Percentiles rank a stretch among this genome's conserved stretches.
phyloP scores from a whole-genome alignment of 37 sponge, comb jelly and placozoan species.

The Oscarella lobularis region DNA sequence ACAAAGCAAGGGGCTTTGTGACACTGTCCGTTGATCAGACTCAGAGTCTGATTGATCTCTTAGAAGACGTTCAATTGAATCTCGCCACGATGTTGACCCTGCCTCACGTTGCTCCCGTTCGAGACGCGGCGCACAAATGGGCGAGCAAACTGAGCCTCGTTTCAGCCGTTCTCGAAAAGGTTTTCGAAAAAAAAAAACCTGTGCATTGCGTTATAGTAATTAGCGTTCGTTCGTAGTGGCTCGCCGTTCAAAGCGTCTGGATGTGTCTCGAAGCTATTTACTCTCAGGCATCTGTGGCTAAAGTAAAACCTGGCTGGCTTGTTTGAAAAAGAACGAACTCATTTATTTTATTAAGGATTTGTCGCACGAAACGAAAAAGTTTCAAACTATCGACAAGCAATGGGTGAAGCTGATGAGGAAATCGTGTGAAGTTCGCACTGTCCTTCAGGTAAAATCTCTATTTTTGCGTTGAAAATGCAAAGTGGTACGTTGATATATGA shows the following conservation, averaged over 20 bases:
- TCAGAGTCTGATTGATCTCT: slow-evolving; percentile 60
- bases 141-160: slow-evolving; percentile 54
- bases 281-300: slow-evolving; percentile 18
- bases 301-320: too few relatives aligned
- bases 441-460: slow-evolving; percentile 30
- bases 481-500: not conserved
- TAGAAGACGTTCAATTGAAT: slow-evolving; percentile 56
- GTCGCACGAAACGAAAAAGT: slow-evolving; percentile 49
- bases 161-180: slow-evolving; percentile 53
- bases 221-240: slow-evolving; percentile 36
- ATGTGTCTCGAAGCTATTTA: slow-evolving; percentile 71
- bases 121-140: slow-evolving; percentile 66
- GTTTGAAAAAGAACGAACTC: too few relatives aligned
- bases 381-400: slow-evolving; percentile 31
- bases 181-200: not conserved
- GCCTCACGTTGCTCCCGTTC: slow-evolving; percentile 46
- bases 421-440: slow-evolving; percentile 36
- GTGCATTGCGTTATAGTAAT: not conserved
- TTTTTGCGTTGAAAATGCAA: not conserved
- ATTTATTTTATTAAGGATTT: too few relatives aligned
- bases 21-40: slow-evolving; percentile 43
- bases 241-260: slow-evolving; percentile 76
- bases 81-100: slow-evolving; percentile 75
- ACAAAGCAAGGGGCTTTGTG: slow-evolving; percentile 41
- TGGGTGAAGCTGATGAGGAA: slow-evolving; percentile 69